Evolutionary conservation across 2,797 vertebrate species (phyloP).

Genomic region (Liasis olivaceus): DNA sequence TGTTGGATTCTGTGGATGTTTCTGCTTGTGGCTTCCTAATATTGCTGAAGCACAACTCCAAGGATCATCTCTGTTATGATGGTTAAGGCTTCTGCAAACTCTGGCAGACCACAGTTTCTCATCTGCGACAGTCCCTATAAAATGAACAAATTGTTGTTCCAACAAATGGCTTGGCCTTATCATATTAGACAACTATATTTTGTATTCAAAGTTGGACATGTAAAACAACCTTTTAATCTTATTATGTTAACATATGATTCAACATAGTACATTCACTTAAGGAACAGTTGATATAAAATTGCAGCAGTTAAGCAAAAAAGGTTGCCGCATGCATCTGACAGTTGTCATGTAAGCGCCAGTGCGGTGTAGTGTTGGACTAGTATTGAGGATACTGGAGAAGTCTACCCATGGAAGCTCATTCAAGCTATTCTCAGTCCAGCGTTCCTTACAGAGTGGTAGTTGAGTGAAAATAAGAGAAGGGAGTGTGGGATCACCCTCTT

Average conservation of each 20-base stretch:
- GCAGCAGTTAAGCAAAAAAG: background rate
- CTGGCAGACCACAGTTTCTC: background rate
- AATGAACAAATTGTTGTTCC: too few species aligned
- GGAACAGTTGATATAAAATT: background rate
- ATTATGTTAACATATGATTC: background rate
- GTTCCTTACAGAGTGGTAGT: too few species aligned
- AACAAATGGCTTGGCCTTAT: background rate
- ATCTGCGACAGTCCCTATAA: too few species aligned
- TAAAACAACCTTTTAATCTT: background rate
- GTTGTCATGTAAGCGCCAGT: background rate
- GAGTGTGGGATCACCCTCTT: too few species aligned
- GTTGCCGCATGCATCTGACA: background rate
- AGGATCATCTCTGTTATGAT: background rate
- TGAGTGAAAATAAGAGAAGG: too few species aligned
- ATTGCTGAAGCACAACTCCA: background rate
- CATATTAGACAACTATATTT: background rate
- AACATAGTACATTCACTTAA: background rate
- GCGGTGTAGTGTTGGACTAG: too few species aligned
- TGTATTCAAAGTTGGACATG: background rate
- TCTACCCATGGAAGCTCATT: too few species aligned
- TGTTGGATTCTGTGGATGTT: background rate
- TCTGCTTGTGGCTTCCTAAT: background rate
- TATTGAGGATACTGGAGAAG: too few species aligned
- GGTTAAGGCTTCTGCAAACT: background rate
- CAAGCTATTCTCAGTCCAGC: too few species aligned